phyloP scores from a whole-genome alignment of 1,140 invertebrate species.

The Gonioctena quinquepunctata region DNA sequence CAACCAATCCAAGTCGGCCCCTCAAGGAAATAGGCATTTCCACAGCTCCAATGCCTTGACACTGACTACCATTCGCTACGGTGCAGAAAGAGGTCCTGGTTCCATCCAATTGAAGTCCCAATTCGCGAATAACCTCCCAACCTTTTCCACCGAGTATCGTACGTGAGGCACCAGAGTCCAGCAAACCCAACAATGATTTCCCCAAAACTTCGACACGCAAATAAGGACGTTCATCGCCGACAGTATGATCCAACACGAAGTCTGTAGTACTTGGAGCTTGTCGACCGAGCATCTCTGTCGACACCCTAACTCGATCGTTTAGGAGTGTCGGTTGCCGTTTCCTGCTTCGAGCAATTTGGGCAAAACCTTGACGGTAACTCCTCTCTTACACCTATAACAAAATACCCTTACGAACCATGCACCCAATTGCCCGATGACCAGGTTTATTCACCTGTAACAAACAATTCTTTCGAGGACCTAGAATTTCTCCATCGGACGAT shows the following conservation, averaged over 20 bases:
- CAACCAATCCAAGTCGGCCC: background rate
- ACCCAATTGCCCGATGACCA: conserved; percentile 5
- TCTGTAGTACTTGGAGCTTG: conserved; percentile 5
- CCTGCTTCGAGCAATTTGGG: background rate
- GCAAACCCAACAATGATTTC: conserved; percentile 7
- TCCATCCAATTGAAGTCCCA: background rate
- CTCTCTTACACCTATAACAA: conserved; percentile 5
- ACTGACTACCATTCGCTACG: background rate
- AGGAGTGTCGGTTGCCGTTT: background rate
- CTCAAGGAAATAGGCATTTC: background rate
- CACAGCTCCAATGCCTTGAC: background rate
- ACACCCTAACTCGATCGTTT: background rate
- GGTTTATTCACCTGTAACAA: conserved; percentile 10
- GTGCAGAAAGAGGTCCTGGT: background rate
- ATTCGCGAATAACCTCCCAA: background rate
- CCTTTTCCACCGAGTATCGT: conserved; percentile 14
- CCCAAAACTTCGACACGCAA: conserved; percentile 16
- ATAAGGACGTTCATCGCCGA: conserved; percentile 18
- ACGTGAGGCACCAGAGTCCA: conserved; percentile 20
- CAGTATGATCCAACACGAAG: conserved; percentile 14
- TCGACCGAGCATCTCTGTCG: background rate
- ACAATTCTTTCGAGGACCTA: background rate
- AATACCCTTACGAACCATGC: background rate
- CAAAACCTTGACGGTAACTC: conserved; percentile 2
- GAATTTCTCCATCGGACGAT: background rate